Base-by-base conservation (phyloP, 2,888 invertebrate species). In the Camponotus fellah region DNA sequence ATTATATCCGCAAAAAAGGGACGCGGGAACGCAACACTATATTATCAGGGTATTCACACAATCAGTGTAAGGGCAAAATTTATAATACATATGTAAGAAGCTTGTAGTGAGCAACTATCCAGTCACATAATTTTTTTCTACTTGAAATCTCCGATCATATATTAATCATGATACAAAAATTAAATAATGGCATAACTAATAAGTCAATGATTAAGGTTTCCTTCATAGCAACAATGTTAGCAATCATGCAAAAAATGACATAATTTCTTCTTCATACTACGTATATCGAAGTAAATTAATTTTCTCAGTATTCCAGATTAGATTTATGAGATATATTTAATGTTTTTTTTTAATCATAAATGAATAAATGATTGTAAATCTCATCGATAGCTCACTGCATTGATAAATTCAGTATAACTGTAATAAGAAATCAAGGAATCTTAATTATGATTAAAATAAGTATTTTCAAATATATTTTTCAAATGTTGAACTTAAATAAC, bases 381-480 rank as follows among this genome's bases (percentile, higher is more conserved):
- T 37, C n/a, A n/a, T 53, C 21, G 17, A 62, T 8, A 9, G 49
- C 49, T 62, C 10, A 34, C 32, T n/a, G 53, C 53, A 53, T 3
- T 40, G 8, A 9, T 26, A 34, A 26, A 46, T 46, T 60, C 34
- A 46, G 21, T 34, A 21, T 75, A 46, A 43, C 14, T 60, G n/a
- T 37, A 37, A 14, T 46, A 21, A 21, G 10, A 65, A 21, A 75
- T 21, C 34, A 46, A 75, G 21, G 6, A 40, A n/a, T 58, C 26
- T 69, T 58, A 68, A 58, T 3, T 12, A 3, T 43, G 6, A 58
- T 56, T 58, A 58, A 68, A 64, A 74, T 46, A 74, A 64, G 9
- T 14, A 60, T 62, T 60, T 3, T 76, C 26, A 40, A 65, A 58
- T n/a, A 34, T 6, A 43, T 56, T 32, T 77, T 40, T 12, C 68